Evolutionary conservation across 2,797 vertebrate genomes (phyloP).

Genomic region (Crocodylus rhombifer): DNA sequence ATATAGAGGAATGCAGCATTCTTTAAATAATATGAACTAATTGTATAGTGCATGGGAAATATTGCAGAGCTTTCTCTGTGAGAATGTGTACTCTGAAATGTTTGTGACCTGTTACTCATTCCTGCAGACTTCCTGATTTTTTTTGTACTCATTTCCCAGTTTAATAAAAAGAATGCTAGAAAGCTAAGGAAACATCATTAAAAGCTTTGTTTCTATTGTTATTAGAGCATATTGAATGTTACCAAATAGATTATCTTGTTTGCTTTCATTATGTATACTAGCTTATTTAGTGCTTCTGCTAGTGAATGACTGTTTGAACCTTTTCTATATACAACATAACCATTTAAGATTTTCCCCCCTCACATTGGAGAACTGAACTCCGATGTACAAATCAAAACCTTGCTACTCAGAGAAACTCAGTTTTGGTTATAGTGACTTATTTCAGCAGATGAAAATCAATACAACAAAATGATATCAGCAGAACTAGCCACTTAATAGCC

Average conservation of each 20-base stretch:
- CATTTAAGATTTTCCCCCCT: not conserved
- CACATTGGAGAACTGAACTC: not conserved
- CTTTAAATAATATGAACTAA: conserved; percentile 8
- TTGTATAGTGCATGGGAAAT: not conserved
- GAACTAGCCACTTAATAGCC: fast-evolving
- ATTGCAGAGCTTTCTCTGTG: not conserved
- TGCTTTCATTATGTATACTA: not conserved
- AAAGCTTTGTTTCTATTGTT: not conserved
- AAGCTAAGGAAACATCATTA: too few relatives aligned
- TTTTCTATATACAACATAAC: not conserved
- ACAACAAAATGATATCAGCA: not conserved
- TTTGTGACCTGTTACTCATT: not conserved
- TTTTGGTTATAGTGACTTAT: not conserved
- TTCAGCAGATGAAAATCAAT: not conserved
- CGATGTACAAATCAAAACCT: not conserved
- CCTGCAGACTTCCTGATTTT: not conserved
- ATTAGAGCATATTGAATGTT: not conserved
- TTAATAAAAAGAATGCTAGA: not conserved
- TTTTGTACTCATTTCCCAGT: not conserved
- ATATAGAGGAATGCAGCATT: conserved; percentile 21
- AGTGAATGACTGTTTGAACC: not conserved
- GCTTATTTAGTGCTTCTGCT: not conserved
- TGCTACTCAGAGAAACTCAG: not conserved
- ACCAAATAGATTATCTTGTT: not conserved
- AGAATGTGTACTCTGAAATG: not conserved